These are phyloP conservation scores for Falcaria lacertinaria DNA, from an alignment of 2,888 invertebrate species.

Conservation along the genomic window DNA sequence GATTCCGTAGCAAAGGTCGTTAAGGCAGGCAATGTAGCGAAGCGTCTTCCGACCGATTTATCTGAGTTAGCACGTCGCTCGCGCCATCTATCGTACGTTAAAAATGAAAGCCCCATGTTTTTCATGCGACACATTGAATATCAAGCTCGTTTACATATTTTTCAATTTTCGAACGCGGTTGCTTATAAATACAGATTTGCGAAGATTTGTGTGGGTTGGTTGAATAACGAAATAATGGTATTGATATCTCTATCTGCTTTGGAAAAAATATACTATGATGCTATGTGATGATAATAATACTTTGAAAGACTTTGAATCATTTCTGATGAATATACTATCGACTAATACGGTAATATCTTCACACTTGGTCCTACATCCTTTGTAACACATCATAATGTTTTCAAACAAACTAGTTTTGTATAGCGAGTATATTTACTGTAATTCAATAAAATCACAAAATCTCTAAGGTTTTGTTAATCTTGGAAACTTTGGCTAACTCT, in stretches of 20 bases:
- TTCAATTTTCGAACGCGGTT: slow-evolving; percentile 60
- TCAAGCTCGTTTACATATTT: slow-evolving; percentile 66
- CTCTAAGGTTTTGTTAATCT: too few relatives aligned
- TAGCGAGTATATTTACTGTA: too few relatives aligned
- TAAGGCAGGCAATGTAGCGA: slow-evolving; percentile 73
- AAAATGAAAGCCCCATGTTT: slow-evolving; percentile 70
- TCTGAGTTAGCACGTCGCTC: slow-evolving; percentile 47
- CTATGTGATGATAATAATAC: too few relatives aligned
- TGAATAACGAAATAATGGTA: slow-evolving; percentile 7
- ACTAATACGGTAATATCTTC: too few relatives aligned
- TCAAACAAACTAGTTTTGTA: too few relatives aligned
- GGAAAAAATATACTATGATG: too few relatives aligned
- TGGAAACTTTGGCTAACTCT: too few relatives aligned
- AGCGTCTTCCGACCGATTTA: slow-evolving; percentile 70
- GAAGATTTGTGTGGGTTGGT: slow-evolving; percentile 31
- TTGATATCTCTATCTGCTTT: not conserved
- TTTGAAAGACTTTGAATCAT: too few relatives aligned
- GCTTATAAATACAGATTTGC: slow-evolving; percentile 50
- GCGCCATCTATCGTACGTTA: slow-evolving; percentile 61
- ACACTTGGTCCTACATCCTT: too few relatives aligned
- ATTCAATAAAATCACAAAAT: too few relatives aligned
- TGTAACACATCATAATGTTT: too few relatives aligned
- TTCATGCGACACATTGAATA: slow-evolving; percentile 62
- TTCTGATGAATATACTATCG: too few relatives aligned
- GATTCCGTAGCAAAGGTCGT: slow-evolving; percentile 68